phyloP scores from a whole-genome alignment of 2,797 vertebrate species.

The Molossus alvarezi region DNA sequence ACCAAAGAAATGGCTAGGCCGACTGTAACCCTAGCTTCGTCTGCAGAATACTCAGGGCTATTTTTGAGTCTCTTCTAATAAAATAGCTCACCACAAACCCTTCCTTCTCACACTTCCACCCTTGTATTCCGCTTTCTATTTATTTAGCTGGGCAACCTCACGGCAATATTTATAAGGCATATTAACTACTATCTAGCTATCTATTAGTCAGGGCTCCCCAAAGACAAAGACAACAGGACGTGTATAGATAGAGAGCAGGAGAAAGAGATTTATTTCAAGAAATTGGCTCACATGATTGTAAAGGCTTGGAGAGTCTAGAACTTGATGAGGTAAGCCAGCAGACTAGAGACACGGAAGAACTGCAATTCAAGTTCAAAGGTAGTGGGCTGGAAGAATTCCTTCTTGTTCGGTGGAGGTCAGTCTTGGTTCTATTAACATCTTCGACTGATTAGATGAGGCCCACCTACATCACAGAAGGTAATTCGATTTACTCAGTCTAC shows the following conservation, averaged over 20 bases:
- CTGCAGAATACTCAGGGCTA: background rate
- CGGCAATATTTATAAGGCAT: background rate
- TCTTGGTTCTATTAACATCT: background rate
- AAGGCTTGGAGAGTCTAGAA: background rate
- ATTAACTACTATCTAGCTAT: background rate
- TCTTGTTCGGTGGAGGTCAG: background rate
- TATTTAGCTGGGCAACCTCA: background rate
- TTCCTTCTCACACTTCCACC: background rate
- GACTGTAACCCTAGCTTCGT: background rate
- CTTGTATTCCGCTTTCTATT: background rate
- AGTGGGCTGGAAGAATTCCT: background rate
- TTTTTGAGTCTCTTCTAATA: background rate
- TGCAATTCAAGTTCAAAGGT: background rate
- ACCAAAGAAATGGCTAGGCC: background rate
- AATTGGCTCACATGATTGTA: background rate
- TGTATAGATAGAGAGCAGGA: background rate
- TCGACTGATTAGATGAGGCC: background rate
- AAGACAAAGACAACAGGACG: background rate
- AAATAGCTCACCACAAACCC: background rate
- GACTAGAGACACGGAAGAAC: background rate
- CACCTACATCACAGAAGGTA: background rate
- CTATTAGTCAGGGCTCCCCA: background rate
- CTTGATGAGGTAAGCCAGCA: background rate
- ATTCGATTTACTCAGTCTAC: background rate
- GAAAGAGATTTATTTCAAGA: background rate